Conservation (phyloP, 2,113 vertebrate species). For the Morphnarchus princeps region DNA sequence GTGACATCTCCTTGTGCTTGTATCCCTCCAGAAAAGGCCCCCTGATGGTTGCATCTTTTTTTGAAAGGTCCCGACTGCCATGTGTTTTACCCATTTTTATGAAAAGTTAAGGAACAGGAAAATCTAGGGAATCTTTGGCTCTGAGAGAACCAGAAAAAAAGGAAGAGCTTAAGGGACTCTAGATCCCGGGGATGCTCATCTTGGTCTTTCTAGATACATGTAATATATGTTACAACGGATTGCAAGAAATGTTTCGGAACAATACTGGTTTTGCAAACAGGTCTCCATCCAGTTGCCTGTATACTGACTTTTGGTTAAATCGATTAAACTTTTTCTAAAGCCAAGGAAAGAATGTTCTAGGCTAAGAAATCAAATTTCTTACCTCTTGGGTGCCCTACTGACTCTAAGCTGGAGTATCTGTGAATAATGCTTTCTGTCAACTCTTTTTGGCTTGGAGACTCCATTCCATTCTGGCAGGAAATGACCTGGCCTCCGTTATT, state of each 20-base stretch:
- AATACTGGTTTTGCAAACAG: background rate
- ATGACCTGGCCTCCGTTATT: background rate
- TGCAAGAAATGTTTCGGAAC: background rate
- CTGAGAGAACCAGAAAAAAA: background rate
- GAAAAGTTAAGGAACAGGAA: background rate
- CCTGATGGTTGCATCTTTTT: background rate
- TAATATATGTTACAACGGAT: background rate
- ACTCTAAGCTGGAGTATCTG: background rate
- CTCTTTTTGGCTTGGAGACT: background rate
- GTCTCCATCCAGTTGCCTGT: background rate
- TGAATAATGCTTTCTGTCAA: background rate
- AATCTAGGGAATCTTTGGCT: background rate
- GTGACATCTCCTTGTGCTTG: background rate
- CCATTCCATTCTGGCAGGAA: background rate
- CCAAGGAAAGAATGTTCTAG: slow-evolving; percentile 6
- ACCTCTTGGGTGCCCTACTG: background rate
- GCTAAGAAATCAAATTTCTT: slow-evolving; percentile 1
- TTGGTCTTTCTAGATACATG: background rate
- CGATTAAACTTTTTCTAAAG: background rate
- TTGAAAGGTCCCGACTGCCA: background rate
- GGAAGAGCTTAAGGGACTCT: background rate
- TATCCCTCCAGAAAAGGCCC: background rate
- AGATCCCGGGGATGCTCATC: background rate
- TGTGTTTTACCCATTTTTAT: background rate
- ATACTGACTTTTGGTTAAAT: background rate